Conservation (phyloP, 2,888 invertebrate species). For the Aphodius sticticus region DNA sequence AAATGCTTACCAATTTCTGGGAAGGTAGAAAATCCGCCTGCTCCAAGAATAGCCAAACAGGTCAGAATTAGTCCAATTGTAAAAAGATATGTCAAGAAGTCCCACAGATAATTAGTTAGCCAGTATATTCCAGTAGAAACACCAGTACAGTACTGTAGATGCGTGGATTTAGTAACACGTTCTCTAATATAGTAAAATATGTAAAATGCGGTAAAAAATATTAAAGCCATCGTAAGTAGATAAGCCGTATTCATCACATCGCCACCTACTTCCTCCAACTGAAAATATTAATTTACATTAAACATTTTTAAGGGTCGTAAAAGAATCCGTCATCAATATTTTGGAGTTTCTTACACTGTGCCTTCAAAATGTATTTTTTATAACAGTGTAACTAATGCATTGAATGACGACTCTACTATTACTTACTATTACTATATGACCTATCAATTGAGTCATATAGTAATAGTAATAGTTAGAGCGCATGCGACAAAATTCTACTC, state of each 20-base stretch:
- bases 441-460: no score
- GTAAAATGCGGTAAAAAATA: constrained; percentile 70
- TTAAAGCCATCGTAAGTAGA: background rate
- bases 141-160: constrained; percentile 77
- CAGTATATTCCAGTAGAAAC: constrained; percentile 73
- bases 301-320: no score
- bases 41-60: constrained; percentile 71
- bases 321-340: no score
- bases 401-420: no score
- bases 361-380: no score
- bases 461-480: no score
- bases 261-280: background rate
- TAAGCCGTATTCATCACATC: constrained; percentile 6
- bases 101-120: constrained; percentile 73
- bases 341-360: no score
- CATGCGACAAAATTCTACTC: no score
- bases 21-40: constrained; percentile 66
- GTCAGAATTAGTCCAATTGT: constrained; percentile 66
- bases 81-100: constrained; percentile 70
- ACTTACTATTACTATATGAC: no score
- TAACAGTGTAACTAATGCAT: no score
- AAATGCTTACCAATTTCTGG: constrained; percentile 63
- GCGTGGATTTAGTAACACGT: constrained; percentile 71
- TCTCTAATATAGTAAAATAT: constrained; percentile 72
- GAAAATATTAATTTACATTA: background rate